Percentiles rank a stretch among this genome's conserved stretches.
These are phyloP conservation scores for Porites evermanni DNA, from an alignment of 92 coral and sea anemone species.

Conservation along the genomic window DNA sequence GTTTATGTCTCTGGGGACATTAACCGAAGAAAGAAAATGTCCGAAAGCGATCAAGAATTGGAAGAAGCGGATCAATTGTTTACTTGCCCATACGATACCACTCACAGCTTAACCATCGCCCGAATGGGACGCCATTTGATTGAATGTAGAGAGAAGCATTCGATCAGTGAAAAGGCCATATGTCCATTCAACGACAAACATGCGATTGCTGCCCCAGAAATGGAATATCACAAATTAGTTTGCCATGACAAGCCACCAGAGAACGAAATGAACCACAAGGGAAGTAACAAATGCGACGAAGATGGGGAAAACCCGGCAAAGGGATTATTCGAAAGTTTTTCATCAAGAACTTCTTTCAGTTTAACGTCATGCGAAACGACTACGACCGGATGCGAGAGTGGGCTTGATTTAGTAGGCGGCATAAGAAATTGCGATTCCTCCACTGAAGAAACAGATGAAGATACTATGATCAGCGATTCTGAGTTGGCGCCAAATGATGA, in stretches of 20 bases:
- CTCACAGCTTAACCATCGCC: conserved; percentile 75
- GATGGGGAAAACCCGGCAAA: conserved; percentile 22
- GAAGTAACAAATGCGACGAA: conserved; percentile 33
- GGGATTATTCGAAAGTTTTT: conserved; percentile 16
- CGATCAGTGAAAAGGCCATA: conserved; percentile 82
- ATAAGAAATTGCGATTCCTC: conserved; percentile 68
- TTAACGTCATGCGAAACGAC: conserved; percentile 68
- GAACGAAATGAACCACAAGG: conserved; percentile 6
- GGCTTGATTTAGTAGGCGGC: conserved; percentile 90
- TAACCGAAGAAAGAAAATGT: conserved; percentile 83
- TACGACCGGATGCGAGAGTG: conserved; percentile 91
- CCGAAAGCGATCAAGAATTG: conserved; percentile 83
- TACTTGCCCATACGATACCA: conserved; percentile 82
- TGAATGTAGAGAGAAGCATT: conserved; percentile 81
- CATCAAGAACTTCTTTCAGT: conserved; percentile 37
- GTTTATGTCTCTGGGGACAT: conserved; percentile 82
- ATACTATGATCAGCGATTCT: conserved; percentile 36
- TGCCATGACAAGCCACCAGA: conserved; percentile 68
- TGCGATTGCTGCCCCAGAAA: conserved; percentile 80
- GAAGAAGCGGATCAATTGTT: conserved; percentile 74
- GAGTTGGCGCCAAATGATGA: conserved; percentile 27
- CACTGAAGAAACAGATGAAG: conserved; percentile 59
- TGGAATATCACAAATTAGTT: conserved; percentile 76
- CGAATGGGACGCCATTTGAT: conserved; percentile 84
- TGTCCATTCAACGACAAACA: conserved; percentile 90